Evolutionary conservation across 2,888 invertebrate species (phyloP), one percentile per base, ranked within the genome.

Genomic region (Campoplex nolae): DNA sequence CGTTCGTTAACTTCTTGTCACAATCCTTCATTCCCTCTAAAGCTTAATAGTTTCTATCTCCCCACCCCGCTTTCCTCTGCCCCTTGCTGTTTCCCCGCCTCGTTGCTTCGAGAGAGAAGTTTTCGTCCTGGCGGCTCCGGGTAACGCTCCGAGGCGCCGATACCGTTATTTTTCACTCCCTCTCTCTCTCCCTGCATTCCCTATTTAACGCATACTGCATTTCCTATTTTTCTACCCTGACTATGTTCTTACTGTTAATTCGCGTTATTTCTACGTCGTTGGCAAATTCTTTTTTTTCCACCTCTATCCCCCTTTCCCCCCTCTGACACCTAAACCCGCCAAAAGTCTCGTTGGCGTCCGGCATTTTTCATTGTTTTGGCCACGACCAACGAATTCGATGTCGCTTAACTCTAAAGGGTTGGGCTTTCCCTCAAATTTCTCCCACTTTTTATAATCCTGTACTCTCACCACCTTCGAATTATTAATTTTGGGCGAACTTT

Each of bases 21-120:
- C 95, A 95, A 93, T 95, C 95, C 95, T 95, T 95, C 95, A 95
- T 81, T 68, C 82, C 23, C 56, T 56, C 62, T 38, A 82, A 79
- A 51, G 71, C 78, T 68, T 73, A 38, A 73, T 81, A 51, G 45
- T 58, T 79, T 84, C 68, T n/a, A 56, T 35, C 62, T 18, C 67
- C 11, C 45, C 35, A 28, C 32, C 58, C 32, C 42, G 62, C 62
- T 62, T 62, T 62, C 62, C 62, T 62, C 62, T 62, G 28, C 48
- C 42, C 51, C 45, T 35, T 54, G n/a, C 42, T 62, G 42, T 54
- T 38, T 70, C 62, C 58, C 28, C 48, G 62, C 71, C 32, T 51
- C 65, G 56, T 58, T 35, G 80, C 62, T 32, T 35, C 45, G n/a
- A 42, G 62, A 62, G 78, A 48, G 58, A 79, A 67, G 58, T 71